Percentiles rank a stretch among this genome's conserved stretches.
Conservation (phyloP, 2,797 vertebrate species). For the Oreochromis mossambicus region DNA sequence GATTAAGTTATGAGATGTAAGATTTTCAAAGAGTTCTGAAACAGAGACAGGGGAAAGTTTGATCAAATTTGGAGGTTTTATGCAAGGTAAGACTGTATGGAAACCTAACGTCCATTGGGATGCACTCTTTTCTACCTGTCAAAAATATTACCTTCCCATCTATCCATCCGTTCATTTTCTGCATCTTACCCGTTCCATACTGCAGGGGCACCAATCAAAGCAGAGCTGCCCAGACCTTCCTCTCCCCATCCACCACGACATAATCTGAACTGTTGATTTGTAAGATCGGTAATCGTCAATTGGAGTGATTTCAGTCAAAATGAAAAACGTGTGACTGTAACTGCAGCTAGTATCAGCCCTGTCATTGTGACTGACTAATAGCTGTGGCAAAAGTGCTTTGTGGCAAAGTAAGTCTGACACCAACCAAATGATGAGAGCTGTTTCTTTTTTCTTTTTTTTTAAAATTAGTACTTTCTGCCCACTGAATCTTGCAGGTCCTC, state of each 20-base stretch:
- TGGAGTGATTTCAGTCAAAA: neutral
- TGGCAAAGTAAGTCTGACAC: constrained; percentile 39
- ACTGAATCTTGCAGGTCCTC: constrained; percentile 35
- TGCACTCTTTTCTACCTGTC: neutral
- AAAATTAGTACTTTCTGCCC: constrained; percentile 31
- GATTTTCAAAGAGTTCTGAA: neutral
- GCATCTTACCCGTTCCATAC: neutral
- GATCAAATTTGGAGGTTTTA: neutral
- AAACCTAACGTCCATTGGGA: neutral
- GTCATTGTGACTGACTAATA: constrained; percentile 1
- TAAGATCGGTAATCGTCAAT: neutral
- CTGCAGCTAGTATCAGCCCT: constrained; percentile 18
- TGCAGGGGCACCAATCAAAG: neutral
- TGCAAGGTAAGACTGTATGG: neutral
- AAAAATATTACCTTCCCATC: neutral
- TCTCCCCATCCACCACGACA: neutral
- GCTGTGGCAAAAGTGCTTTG: constrained; percentile 4
- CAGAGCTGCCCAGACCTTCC: neutral
- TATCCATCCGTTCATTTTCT: neutral
- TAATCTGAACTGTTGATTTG: neutral
- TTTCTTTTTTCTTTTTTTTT: neutral
- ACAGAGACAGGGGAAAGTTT: neutral
- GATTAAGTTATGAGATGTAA: neutral
- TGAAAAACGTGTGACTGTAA: neutral
- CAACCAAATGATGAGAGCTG: constrained; percentile 42